Conservation (phyloP, 2,888 invertebrate species). For the Papilio gigon region DNA sequence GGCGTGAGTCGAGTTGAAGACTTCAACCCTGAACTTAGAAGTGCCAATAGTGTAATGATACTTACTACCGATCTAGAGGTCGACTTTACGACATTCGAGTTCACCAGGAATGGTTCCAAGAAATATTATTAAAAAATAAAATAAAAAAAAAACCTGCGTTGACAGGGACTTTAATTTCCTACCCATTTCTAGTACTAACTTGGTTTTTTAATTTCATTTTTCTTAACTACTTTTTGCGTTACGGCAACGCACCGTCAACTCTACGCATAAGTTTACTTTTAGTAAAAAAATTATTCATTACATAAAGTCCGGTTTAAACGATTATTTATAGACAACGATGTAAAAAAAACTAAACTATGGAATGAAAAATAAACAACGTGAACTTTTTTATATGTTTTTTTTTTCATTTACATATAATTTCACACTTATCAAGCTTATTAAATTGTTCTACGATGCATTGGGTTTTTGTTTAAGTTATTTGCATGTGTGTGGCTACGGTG, state of each 20-base stretch:
- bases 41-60: too few species aligned
- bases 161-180: neutral
- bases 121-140: too few species aligned
- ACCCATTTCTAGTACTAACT: neutral
- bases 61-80: too few species aligned
- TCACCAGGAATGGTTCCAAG: too few species aligned
- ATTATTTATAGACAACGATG: constrained; percentile 30
- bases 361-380: constrained; percentile 26
- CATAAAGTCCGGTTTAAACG: constrained; percentile 10
- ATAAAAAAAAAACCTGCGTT: too few species aligned
- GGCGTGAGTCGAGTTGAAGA: constrained; percentile 11
- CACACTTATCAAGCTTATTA: constrained; percentile 12
- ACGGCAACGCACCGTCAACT: neutral
- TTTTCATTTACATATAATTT: constrained; percentile 17
- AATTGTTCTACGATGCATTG: neutral
- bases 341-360: constrained; percentile 34
- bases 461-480: neutral
- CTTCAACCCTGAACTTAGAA: constrained; percentile 5
- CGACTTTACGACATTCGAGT: too few species aligned
- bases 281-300: constrained; percentile 15
- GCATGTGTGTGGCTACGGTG: too few species aligned
- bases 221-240: neutral
- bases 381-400: constrained; percentile 23
- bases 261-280: neutral
- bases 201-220: neutral